Evolutionary conservation across 1,140 invertebrate species (phyloP).

Genomic region (Drosophila parabipectinata): DNA sequence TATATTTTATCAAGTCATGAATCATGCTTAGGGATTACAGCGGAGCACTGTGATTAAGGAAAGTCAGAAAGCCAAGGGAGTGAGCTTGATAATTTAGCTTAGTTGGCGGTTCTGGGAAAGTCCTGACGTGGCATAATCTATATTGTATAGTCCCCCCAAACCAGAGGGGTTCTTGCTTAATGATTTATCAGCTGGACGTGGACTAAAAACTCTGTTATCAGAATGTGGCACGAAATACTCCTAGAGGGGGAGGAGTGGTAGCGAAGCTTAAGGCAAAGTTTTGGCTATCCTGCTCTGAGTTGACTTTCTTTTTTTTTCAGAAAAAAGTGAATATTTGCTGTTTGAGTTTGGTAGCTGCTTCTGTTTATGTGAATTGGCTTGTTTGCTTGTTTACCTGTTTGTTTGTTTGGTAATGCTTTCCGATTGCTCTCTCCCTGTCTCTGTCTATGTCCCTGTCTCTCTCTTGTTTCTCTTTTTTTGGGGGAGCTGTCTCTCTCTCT

Average conservation of each 20-base stretch:
- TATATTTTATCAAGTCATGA: constrained; percentile 36
- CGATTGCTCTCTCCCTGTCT: constrained; percentile 48
- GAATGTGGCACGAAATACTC: constrained; percentile 15
- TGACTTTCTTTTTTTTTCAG: neutral
- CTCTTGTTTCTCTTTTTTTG: neutral
- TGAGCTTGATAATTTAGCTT: constrained; percentile 17
- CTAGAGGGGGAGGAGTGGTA: neutral
- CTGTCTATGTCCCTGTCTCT: neutral
- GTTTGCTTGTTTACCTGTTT: constrained; percentile 30
- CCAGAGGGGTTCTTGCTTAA: constrained; percentile 9
- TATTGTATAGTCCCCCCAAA: neutral
- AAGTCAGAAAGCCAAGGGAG: constrained; percentile 5
- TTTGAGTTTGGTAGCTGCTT: constrained; percentile 8
- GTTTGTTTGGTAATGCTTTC: constrained; percentile 72
- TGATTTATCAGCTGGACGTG: constrained; percentile 63
- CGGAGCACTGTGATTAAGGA: constrained; percentile 2
- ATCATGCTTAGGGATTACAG: constrained; percentile 33
- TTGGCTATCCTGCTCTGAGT: constrained; percentile 28
- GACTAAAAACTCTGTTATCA: constrained; percentile 38
- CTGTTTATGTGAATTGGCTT: constrained; percentile 26
- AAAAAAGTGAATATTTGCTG: constrained; percentile 8
- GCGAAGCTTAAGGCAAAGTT: constrained; percentile 22
- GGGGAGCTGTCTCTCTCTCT: constrained; percentile 7
- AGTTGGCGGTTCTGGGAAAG: constrained; percentile 16
- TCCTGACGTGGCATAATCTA: constrained; percentile 21